Base-by-base conservation (phyloP, 2,797 vertebrate species). In the Valencia hispanica region DNA sequence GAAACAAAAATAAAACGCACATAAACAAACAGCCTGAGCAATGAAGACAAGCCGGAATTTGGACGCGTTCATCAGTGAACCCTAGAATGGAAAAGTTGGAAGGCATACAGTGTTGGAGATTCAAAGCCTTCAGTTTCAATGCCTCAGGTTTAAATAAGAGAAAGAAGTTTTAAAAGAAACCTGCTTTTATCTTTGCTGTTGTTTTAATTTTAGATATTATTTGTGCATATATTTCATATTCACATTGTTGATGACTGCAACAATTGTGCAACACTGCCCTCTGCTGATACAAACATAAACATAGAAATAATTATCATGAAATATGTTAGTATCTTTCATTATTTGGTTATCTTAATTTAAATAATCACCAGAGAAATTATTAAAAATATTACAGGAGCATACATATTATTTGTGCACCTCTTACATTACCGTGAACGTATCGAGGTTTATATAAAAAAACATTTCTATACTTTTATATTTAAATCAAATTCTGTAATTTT, bases 1-100 rank as follows among this genome's bases (percentile, higher is more conserved):
- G 73, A 81, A 76, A 57, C 77, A 53, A 75, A 79, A 87, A 84
- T 73, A 81, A 84, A 77, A 73, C 30, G 32, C 61, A 66, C 74
- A 53, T 20, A 53, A 84, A 80, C 47, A 17, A 2, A 5, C 36
- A 32, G 34, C 27, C 17, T 45, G 43, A 30, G 72, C 74, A 73
- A 65, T 50, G 50, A 77, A 39, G 59, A 72, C 47, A 18, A 15
- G n/a, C n/a, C 22, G 11, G n/a, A 4, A 6, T 70, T 36, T 53
- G 34, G 10, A 70, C 7, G 18, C 18, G 7, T 53, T 22, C 34
- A 59, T 47, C 5, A 43, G 39, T 47, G 20, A 41, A 41, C 17
- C 12, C 25, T 25, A 4, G 20, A 30, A 43, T 22, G 17, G 8
- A 39, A 50, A 47, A 45, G 27, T 22, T 10, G 3, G 27, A 36